phyloP scores from a whole-genome alignment of 2,888 invertebrate species.

The Habroteleia sp. region DNA sequence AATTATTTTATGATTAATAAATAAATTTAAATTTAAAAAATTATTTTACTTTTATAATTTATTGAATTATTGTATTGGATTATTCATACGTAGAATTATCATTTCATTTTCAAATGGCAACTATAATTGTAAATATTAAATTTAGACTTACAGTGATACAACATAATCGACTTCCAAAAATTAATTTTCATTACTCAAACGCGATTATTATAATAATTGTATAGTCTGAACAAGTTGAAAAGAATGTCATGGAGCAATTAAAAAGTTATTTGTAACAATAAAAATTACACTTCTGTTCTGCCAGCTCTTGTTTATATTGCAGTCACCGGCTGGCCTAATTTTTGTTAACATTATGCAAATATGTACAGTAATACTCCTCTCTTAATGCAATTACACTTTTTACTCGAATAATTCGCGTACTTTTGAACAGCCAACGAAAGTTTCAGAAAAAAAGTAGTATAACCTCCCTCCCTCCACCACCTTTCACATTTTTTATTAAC shows the following conservation, averaged over 20 bases:
- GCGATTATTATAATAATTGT: neutral
- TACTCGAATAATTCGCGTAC: neutral
- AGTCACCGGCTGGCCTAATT: constrained; percentile 7
- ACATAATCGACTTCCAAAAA: neutral
- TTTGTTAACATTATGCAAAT: constrained; percentile 16
- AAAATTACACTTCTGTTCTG: constrained; percentile 1
- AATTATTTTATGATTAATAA: too few species aligned
- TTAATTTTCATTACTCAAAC: neutral
- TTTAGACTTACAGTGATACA: too few species aligned
- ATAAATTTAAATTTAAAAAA: too few species aligned
- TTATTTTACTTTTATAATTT: too few species aligned
- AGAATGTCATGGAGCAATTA: constrained; percentile 11
- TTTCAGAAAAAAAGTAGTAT: neutral
- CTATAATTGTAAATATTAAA: too few species aligned
- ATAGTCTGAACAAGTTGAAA: neutral
- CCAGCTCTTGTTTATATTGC: constrained; percentile 1
- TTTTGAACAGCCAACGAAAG: neutral
- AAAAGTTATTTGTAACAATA: constrained; percentile 2
- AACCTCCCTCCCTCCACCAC: neutral
- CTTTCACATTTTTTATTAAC: neutral
- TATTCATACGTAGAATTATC: too few species aligned
- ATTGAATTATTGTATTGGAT: too few species aligned
- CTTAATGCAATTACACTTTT: neutral
- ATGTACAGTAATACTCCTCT: neutral
- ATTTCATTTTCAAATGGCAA: too few species aligned